Base-by-base conservation (phyloP, 2,888 invertebrate species). In the Branchinecta sandiegonensis region DNA sequence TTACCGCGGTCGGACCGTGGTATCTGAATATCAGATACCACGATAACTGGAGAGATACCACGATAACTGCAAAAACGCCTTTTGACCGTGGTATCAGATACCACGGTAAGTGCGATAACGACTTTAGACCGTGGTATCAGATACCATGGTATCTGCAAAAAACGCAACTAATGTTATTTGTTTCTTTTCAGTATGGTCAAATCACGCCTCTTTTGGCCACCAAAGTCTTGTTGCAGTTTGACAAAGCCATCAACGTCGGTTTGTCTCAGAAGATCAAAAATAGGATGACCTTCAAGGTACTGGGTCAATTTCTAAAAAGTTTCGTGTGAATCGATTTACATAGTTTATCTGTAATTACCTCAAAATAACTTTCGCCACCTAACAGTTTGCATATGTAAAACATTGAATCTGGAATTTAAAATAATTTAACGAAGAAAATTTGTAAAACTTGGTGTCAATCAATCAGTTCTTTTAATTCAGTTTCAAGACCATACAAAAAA, bases 161-260 rank as follows among this genome's bases (percentile, higher is more conserved):
- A 23, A 23, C 23, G 23, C 23, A 23, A 23, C 23, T 23, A 37
- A 37, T 6, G 37, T 37, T 37, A 4, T n/a, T 56, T 73, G 72
- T 75, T 74, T 71, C 73, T 73, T 85, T 86, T 71, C 80, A 94
- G 94, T 91, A 89, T 84, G 94, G 94, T 48, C 94, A 94, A 81
- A 96, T 99, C 72, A 91, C 95, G 23, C 93, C 94, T 11, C 87
- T 88, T 72, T 79, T 99, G 73, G 95, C 95, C 3, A 85, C 93
- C 71, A 94, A 93, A 80, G 94, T 99, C 50, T 81, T 99, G 70
- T 81, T 94, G 68, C 94, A 95, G 78, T 99, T 97, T 79, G 99
- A 99, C 78, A 94, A 93, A 80, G 90, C 93, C 69, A 95, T 99
- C 74, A 99, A 97, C 79, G 88, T 86, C 76, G 94, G 94, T 10